phyloP scores from a whole-genome alignment of 2,888 invertebrate genomes.

The Cephalotes varians region DNA sequence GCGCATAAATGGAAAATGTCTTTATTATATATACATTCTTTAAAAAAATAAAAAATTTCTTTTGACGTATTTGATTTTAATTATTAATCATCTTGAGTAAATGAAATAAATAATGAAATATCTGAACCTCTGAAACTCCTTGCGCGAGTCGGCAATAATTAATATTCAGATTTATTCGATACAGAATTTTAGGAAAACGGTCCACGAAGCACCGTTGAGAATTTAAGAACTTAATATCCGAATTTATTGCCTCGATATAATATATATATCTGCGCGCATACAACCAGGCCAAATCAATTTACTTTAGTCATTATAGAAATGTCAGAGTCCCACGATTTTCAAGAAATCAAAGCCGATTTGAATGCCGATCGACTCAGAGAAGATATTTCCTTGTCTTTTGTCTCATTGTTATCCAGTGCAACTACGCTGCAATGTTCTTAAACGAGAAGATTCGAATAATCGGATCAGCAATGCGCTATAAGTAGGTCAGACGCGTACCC shows the following conservation, averaged over 20 bases:
- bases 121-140: neutral
- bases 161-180: neutral
- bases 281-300: slow-evolving; percentile 18
- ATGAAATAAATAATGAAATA: neutral
- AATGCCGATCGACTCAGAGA: neutral
- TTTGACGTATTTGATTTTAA: neutral
- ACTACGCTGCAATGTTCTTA: neutral
- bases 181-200: neutral
- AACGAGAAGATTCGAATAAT: slow-evolving; percentile 52
- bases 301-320: slow-evolving; percentile 25
- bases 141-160: neutral
- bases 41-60: neutral
- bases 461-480: slow-evolving; percentile 64
- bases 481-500: slow-evolving; percentile 67
- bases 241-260: slow-evolving; percentile 18
- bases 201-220: neutral
- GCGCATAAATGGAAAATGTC: neutral
- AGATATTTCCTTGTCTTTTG: neutral
- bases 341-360: slow-evolving; percentile 25
- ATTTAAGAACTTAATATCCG: neutral
- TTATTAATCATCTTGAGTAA: neutral
- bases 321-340: slow-evolving; percentile 46
- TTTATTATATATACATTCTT: neutral
- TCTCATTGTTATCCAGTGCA: neutral
- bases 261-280: neutral